These are phyloP conservation scores for Paralvinella palmiformis DNA, from an alignment of 1,140 invertebrate species.

Conservation along the genomic window DNA sequence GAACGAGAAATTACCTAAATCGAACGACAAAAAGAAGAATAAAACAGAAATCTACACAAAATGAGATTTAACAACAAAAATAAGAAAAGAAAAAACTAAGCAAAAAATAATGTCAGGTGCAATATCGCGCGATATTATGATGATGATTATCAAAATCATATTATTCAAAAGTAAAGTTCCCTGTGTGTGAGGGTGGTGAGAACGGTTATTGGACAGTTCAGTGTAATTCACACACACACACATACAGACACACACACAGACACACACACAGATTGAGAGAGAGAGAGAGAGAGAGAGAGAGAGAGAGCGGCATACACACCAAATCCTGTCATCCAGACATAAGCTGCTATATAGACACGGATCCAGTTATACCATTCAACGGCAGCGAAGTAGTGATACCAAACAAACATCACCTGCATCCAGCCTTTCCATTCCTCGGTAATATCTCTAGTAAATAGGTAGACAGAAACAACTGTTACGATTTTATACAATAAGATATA, in stretches of 20 bases:
- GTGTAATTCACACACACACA: not conserved
- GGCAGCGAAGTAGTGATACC: slow-evolving; percentile 40
- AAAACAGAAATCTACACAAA: too few species aligned
- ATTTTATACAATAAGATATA: not conserved
- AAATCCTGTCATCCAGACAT: slow-evolving; percentile 41
- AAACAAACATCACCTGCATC: slow-evolving; percentile 42
- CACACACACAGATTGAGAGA: not conserved
- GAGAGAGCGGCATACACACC: slow-evolving; percentile 22
- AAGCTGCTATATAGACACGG: slow-evolving; percentile 35
- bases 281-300: not conserved
- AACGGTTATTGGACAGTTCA: too few species aligned
- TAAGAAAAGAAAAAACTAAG: too few species aligned
- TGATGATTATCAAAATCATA: too few species aligned
- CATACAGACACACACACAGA: not conserved
- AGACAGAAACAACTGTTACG: not conserved
- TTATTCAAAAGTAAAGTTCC: too few species aligned
- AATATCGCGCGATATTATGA: too few species aligned
- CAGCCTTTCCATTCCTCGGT: slow-evolving; percentile 43
- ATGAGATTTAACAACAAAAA: too few species aligned
- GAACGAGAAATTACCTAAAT: slow-evolving; percentile 39
- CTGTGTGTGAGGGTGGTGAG: too few species aligned
- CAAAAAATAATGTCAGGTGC: too few species aligned
- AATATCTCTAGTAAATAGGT: slow-evolving; percentile 25
- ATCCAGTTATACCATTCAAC: slow-evolving; percentile 42
- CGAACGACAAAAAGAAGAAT: too few species aligned